These are phyloP conservation scores for Drosophila flavopinicola DNA, from an alignment of 2,888 invertebrate species.

Conservation along the genomic window DNA sequence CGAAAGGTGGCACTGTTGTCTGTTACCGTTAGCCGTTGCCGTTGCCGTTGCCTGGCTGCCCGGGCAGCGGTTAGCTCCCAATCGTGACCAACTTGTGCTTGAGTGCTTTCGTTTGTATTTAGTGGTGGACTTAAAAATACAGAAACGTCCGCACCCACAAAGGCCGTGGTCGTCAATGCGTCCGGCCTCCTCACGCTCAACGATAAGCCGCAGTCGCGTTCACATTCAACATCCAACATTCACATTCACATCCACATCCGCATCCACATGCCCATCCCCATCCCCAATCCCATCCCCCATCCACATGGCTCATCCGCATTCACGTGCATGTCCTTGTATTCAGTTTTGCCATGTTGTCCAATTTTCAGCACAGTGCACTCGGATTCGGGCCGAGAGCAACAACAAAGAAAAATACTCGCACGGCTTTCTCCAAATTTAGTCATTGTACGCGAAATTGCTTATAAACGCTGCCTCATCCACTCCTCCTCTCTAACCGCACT, in stretches of 20 bases:
- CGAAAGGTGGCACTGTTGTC: constrained; percentile 35
- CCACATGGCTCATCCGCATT: constrained; percentile 18
- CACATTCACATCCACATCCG: constrained; percentile 23
- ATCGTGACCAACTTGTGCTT: constrained; percentile 81
- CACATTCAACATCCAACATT: constrained; percentile 21
- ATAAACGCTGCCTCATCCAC: constrained; percentile 49
- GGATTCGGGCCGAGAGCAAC: constrained; percentile 44
- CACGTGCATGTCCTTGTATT: constrained; percentile 39
- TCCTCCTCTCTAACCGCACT: constrained; percentile 40
- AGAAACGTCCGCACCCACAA: constrained; percentile 61
- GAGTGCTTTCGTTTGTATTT: constrained; percentile 83
- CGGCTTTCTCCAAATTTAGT: constrained; percentile 71
- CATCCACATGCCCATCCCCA: constrained; percentile 25
- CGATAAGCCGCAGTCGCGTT: constrained; percentile 60
- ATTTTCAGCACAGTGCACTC: constrained; percentile 66
- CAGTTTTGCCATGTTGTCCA: constrained; percentile 72
- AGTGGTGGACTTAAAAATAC: constrained; percentile 83
- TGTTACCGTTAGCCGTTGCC: constrained; percentile 21
- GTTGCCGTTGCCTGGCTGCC: constrained; percentile 15
- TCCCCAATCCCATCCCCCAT: constrained; percentile 22
- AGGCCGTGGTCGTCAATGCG: constrained; percentile 65
- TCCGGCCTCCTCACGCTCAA: constrained; percentile 62
- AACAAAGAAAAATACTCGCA: constrained; percentile 66
- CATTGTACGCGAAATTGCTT: constrained; percentile 81
- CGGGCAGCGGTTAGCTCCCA: constrained; percentile 52